A percentile compares a stretch with the other conserved stretches of the same genome.
Conservation (phyloP, 2,113 vertebrate species). For the Erythrocercus mccallii region DNA sequence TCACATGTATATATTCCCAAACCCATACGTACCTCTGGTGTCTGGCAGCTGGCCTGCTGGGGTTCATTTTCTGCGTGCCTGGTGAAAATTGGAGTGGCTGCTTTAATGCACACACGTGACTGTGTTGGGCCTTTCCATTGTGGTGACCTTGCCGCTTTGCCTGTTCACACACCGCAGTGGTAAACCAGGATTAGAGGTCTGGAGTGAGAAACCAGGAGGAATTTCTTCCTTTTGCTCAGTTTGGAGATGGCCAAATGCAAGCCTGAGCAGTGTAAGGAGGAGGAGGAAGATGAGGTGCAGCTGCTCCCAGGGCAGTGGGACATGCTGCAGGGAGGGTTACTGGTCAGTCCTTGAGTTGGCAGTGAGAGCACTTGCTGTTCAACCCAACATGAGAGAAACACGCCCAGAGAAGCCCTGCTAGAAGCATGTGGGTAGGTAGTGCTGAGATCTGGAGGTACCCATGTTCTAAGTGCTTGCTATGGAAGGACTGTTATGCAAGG, state of each 20-base stretch:
- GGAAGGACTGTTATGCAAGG: background rate
- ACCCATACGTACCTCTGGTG: fast-evolving
- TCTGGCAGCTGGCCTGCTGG: background rate
- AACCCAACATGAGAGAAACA: background rate
- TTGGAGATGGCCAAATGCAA: background rate
- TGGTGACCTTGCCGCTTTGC: background rate
- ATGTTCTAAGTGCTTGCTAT: fast-evolving
- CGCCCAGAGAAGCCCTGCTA: background rate
- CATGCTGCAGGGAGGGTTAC: background rate
- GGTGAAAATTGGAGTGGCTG: background rate
- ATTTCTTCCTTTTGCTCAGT: background rate
- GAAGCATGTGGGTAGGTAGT: fast-evolving
- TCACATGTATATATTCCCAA: background rate
- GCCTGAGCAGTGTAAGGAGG: background rate
- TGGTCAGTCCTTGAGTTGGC: background rate
- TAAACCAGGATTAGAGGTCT: too few relatives aligned
- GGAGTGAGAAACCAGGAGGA: background rate
- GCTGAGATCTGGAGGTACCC: background rate
- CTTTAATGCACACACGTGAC: fast-evolving
- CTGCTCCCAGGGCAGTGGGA: background rate
- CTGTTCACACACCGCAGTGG: fast-evolving
- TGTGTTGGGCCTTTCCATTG: background rate
- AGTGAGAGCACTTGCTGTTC: background rate
- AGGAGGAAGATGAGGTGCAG: background rate
- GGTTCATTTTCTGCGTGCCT: background rate